Percentiles rank a stretch among this genome's conserved stretches.
Evolutionary conservation across 2,888 invertebrate genomes (phyloP).

Genomic region (Tenthredo notha): DNA sequence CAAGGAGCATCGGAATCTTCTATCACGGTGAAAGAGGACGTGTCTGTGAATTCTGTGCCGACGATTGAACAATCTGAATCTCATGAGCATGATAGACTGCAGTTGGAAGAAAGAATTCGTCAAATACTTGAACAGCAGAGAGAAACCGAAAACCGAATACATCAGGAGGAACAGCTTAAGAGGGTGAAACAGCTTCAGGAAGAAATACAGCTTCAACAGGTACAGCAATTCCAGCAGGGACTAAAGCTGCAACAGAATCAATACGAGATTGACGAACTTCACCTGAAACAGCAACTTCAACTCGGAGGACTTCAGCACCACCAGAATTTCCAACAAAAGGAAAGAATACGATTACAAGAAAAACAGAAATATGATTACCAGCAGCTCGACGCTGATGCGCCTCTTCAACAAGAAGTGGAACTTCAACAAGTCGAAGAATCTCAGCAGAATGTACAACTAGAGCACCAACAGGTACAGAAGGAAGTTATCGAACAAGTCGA

Average conservation of each 20-base stretch:
- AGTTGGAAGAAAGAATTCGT: slow-evolving; percentile 10
- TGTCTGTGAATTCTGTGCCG: not conserved
- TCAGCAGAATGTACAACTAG: slow-evolving; percentile 17
- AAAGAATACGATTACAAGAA: not conserved
- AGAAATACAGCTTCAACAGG: slow-evolving; percentile 68
- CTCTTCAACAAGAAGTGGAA: slow-evolving; percentile 36
- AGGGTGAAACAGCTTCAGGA: slow-evolving; percentile 68
- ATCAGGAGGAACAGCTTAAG: slow-evolving; percentile 62
- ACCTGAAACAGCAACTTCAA: slow-evolving; percentile 33
- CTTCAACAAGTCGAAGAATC: slow-evolving; percentile 48
- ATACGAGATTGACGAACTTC: not conserved
- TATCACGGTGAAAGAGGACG: slow-evolving; percentile 62
- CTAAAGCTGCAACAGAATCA: slow-evolving; percentile 18
- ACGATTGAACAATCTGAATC: not conserved
- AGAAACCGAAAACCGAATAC: slow-evolving; percentile 63
- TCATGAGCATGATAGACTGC: not conserved
- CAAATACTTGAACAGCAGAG: slow-evolving; percentile 60
- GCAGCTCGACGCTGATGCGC: not conserved
- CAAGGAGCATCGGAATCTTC: slow-evolving; percentile 54
- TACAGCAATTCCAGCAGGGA: slow-evolving; percentile 25
- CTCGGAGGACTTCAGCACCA: not conserved
- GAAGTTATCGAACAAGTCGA: not conserved
- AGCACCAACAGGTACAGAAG: not conserved
- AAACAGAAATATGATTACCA: slow-evolving; percentile 40
- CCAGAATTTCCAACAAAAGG: slow-evolving; percentile 8